Conservation (phyloP, 1,140 invertebrate genomes). For the Metaphire vulgaris region DNA sequence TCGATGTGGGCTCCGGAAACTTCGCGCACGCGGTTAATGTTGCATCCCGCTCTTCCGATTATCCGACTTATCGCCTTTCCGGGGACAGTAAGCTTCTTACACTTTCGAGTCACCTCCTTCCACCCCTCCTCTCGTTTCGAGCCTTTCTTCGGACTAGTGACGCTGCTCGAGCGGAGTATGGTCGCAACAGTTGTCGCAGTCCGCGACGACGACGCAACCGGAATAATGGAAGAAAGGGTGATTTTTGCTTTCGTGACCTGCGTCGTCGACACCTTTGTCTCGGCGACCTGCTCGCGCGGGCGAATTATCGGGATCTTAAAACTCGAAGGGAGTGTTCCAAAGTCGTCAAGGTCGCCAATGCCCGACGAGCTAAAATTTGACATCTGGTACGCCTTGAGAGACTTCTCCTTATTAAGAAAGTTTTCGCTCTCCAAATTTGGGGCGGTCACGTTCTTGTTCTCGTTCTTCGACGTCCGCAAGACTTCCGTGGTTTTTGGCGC, state of each 20-base stretch:
- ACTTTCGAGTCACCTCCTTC: slow-evolving; percentile 87
- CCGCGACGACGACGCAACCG: slow-evolving; percentile 18
- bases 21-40: slow-evolving; percentile 91
- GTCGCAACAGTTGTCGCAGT: slow-evolving; percentile 15
- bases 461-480: not conserved
- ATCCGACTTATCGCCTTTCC: slow-evolving; percentile 88
- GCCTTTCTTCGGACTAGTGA: slow-evolving; percentile 64
- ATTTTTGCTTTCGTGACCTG: not conserved
- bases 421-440: not conserved
- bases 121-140: slow-evolving; percentile 79
- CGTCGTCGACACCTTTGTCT: not conserved
- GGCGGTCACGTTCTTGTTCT: not conserved
- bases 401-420: not conserved
- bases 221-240: not conserved
- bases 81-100: slow-evolving; percentile 61
- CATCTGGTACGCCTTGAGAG: not conserved
- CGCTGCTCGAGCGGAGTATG: slow-evolving; percentile 25
- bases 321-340: slow-evolving; percentile 38
- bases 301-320: not conserved
- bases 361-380: slow-evolving; percentile 32
- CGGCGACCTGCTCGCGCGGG: not conserved
- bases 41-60: slow-evolving; percentile 88
- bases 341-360: slow-evolving; percentile 49
- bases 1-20: slow-evolving; percentile 94
- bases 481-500: not conserved